Base-by-base conservation (phyloP, 2,888 invertebrate species). In the Zhuqinia jingwanae region DNA sequence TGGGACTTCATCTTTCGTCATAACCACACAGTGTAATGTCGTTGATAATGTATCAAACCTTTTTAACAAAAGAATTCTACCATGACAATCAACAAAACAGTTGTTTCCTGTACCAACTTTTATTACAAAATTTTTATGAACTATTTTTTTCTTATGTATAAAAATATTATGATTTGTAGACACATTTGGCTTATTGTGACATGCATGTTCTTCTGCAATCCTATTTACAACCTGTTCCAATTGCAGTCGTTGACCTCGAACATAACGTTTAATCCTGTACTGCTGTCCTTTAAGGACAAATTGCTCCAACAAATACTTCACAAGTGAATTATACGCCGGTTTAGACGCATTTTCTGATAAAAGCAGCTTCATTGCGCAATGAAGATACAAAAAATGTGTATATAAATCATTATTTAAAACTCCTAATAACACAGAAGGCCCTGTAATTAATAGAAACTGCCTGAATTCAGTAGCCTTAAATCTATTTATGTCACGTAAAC, bases 401-500 rank as follows among this genome's bases (percentile, higher is more conserved):
- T 22, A 84, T 50, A 60, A 42, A 2, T 27, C 15, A 1, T 47
- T 53, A 1, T 8, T 2, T 20, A 81, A 30, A 36, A 53, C 11
- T 25, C 25, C 15, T 70, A 2, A 3, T n/a, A 82, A n/a, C 1
- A 60, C 82, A 20, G 20, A 45, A 11, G 3, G 36, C 13, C 75
- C 82, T 2, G 60, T 75, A 60, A 75, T 75, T 6, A 82, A 42
- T 11, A 83, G 20, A 58, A 83, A 76, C 22, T 8, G 11, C 11
- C 83, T 0, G 27, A 83, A 83, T 20, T 83, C 83, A 22, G 75
- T 83, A 5, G 75, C 83, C n/a, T 83, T 83, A 6, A 5, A 83
- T 2, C 27, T 27, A 13, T 25, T 0, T 1, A 83, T 15, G 0
- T 83, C 60, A 25, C 2, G 0, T 13, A 83, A 17, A 27, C 45